Conservation (phyloP, 2,797 vertebrate species). For the Poeciliopsis gracilis region DNA sequence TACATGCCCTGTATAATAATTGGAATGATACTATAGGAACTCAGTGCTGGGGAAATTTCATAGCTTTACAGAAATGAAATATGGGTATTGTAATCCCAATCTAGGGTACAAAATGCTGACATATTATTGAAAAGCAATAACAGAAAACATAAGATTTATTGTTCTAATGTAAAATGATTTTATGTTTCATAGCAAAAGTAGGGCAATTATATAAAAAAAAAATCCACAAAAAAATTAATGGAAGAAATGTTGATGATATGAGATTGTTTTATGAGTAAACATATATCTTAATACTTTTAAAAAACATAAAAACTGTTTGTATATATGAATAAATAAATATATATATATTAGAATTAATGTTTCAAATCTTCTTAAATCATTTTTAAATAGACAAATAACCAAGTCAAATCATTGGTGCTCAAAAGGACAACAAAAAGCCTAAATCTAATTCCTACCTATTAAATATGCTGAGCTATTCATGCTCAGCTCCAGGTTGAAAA, state of each 20-base stretch:
- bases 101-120: not conserved
- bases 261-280: not conserved
- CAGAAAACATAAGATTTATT: not conserved
- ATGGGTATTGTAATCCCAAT: not conserved
- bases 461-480: constrained; percentile 5
- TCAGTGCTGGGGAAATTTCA: constrained; percentile 15
- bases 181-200: not conserved
- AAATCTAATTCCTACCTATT: constrained; percentile 33
- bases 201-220: not conserved
- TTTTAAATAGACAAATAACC: not conserved
- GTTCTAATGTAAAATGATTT: not conserved
- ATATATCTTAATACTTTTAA: not conserved
- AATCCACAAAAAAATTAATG: not conserved
- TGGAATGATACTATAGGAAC: constrained; percentile 19
- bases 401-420: not conserved
- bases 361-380: not conserved
- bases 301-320: not conserved
- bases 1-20: constrained; percentile 25
- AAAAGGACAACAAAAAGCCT: not conserved
- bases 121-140: not conserved
- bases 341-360: not conserved
- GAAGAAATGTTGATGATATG: not conserved
- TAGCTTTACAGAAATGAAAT: constrained; percentile 19
- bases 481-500: constrained; percentile 22
- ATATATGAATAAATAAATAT: too few relatives aligned